Percentiles rank a stretch among this genome's conserved stretches.
phyloP scores from a whole-genome alignment of 1,140 invertebrate species.

The Pseudomyrmex pallidus region DNA sequence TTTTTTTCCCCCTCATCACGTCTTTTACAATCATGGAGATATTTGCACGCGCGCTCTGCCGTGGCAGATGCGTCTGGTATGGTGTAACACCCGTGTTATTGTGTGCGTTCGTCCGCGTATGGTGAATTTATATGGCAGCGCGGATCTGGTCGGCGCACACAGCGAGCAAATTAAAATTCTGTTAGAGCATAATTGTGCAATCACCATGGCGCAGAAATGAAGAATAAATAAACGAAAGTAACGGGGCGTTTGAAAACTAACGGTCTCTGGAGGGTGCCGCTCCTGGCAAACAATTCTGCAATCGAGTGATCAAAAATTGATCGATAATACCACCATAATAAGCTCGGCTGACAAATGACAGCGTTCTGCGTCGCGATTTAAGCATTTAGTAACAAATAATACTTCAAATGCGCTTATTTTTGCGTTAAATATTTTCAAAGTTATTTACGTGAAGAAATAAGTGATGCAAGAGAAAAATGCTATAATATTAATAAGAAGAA shows the following conservation, averaged over 20 bases:
- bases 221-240: constrained; percentile 50
- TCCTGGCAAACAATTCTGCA: background rate
- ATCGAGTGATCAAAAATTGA: constrained; percentile 54
- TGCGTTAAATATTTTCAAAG: too few relatives aligned
- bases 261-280: constrained; percentile 12
- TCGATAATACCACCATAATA: constrained; percentile 3
- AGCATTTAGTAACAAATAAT: too few relatives aligned
- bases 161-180: constrained; percentile 57
- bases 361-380: background rate
- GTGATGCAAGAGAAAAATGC: too few relatives aligned
- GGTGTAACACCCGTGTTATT: background rate
- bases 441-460: too few relatives aligned
- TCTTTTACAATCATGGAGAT: background rate
- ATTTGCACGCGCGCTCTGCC: constrained; percentile 1
- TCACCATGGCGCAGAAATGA: constrained; percentile 7
- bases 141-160: constrained; percentile 6
- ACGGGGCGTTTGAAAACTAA: constrained; percentile 47
- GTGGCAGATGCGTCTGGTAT: background rate
- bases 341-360: constrained; percentile 16
- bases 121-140: constrained; percentile 38
- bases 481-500: too few relatives aligned
- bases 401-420: too few relatives aligned
- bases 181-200: constrained; percentile 61
- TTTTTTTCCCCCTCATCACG: background rate
- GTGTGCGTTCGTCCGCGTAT: background rate